Percentiles rank a stretch among this genome's conserved stretches.
Evolutionary conservation across 2,888 invertebrate genomes (phyloP).

Genomic region (Heteropelma amictum): DNA sequence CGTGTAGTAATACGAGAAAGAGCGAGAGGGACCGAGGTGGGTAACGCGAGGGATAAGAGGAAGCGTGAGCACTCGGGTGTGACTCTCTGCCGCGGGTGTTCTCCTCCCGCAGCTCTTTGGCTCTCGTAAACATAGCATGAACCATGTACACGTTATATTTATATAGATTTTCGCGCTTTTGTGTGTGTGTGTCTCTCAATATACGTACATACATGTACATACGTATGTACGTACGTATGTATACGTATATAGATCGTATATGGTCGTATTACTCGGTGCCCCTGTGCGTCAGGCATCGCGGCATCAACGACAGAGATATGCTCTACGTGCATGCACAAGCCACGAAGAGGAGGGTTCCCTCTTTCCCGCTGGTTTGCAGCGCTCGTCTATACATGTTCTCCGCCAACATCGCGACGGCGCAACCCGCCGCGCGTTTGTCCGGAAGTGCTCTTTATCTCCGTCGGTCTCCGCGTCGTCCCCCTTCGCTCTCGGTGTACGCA

Average conservation of each 20-base stretch:
- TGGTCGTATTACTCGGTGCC: conserved; percentile 45
- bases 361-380: conserved; percentile 44
- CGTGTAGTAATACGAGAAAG: conserved; percentile 20
- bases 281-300: conserved; percentile 33
- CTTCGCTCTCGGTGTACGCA: conserved; percentile 40
- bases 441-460: conserved; percentile 78
- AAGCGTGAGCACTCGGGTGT: conserved; percentile 77
- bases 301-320: conserved; percentile 56
- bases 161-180: too few species aligned
- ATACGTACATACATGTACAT: too few species aligned
- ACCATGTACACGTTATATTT: too few species aligned
- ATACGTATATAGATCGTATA: conserved; percentile 47
- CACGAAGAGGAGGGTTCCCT: conserved; percentile 39
- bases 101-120: conserved; percentile 62
- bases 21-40: conserved; percentile 54
- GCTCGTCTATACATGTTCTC: conserved; percentile 36
- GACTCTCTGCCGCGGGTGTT: conserved; percentile 76
- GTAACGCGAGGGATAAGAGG: conserved; percentile 73
- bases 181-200: too few species aligned
- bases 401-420: conserved; percentile 7
- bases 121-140: too few species aligned
- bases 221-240: too few species aligned
- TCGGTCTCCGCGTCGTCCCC: conserved; percentile 76
- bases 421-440: conserved; percentile 67
- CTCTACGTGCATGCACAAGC: not conserved